Evolutionary conservation across 2,888 invertebrate species (phyloP), one percentile per base, ranked within the genome.

Genomic region (Synanthedon myopaeformis): DNA sequence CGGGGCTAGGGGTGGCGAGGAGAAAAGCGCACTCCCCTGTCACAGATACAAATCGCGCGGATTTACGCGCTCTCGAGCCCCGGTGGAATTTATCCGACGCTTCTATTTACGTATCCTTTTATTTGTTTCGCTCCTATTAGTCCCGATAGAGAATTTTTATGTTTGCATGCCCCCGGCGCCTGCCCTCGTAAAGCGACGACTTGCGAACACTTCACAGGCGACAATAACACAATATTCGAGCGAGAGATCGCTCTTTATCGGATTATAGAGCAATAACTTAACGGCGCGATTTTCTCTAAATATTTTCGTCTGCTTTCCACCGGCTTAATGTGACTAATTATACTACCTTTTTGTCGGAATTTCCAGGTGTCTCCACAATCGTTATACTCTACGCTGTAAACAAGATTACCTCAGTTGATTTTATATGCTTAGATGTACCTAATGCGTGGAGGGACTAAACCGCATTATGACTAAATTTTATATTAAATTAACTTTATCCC

Each of bases 41-140:
- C 86, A 83, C 82, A 78, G 87, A 88, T 86, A 88, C 88, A 88
- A 88, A 88, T 88, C 87, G 88, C 82, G 77, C 79, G 88, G 88
- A 88, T 88, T 88, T 88, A 86, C 85, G 85, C 83, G 76, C 75
- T 74, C 85, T 85, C 82, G 69, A 77, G 79, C 86, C 86, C 86
- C 85, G 79, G 72, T 72, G 85, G 83, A 86, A 86, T 86, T 84
- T 85, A 86, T 86, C 84, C 79, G 70, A 70, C 79, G 81, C 76
- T 79, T 76, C 83, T 86, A 84, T 86, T 86, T 87, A 85, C 86
- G 86, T 85, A 85, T 86, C 82, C 80, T 86, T 87, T 86, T 87
- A 86, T 87, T 87, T 86, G 86, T 86, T 85, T 84, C 81, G 67
- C 70, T 84, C 79, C 86, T 87, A 86, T 86, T 87, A 86, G 86